Evolutionary conservation across 2,113 vertebrate species (phyloP).

Genomic region (Heliornis fulica): DNA sequence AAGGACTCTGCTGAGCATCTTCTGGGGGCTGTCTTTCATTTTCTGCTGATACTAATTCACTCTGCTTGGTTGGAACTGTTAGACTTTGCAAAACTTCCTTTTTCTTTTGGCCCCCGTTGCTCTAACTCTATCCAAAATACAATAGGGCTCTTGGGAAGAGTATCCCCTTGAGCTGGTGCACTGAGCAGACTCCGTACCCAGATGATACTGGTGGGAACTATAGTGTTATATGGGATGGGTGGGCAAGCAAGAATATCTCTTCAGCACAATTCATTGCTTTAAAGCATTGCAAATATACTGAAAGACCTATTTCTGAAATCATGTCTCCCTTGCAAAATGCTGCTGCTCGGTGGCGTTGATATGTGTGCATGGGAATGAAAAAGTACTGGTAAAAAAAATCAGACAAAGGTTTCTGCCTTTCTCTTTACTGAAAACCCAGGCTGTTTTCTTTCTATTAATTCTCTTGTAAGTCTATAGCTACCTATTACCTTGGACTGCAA

Average conservation of each 20-base stretch:
- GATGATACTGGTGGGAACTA: neutral
- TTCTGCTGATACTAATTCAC: neutral
- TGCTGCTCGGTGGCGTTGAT: neutral
- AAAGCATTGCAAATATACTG: neutral
- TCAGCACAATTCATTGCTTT: neutral
- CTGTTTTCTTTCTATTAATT: slow-evolving; percentile 13
- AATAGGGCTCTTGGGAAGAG: neutral
- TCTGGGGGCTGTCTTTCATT: neutral
- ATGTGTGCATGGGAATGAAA: neutral
- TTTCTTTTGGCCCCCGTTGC: neutral
- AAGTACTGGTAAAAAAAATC: neutral
- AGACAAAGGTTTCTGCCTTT: neutral
- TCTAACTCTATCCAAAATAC: neutral
- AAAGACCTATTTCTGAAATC: neutral
- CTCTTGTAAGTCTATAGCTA: neutral
- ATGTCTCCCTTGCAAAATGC: neutral
- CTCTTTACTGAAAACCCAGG: neutral
- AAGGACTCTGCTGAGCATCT: neutral
- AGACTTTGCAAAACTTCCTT: neutral
- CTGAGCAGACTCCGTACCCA: neutral
- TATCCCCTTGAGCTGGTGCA: fast-evolving
- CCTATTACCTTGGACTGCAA: slow-evolving; percentile 1
- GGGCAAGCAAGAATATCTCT: neutral
- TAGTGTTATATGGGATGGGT: neutral
- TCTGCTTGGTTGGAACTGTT: neutral